phyloP scores from a whole-genome alignment of 2,797 vertebrate genomes.

The Argentina silus region DNA sequence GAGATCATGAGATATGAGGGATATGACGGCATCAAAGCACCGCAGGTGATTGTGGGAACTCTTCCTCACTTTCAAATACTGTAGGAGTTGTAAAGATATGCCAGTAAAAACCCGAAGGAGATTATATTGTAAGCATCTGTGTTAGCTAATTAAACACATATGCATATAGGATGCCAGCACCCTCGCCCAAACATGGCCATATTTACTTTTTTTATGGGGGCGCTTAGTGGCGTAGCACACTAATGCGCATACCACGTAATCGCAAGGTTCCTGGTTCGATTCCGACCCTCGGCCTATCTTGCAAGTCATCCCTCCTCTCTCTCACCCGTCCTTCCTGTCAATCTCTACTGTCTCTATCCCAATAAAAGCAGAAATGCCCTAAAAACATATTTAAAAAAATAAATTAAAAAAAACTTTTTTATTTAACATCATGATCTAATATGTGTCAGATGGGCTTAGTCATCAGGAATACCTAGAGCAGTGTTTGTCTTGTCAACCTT shows the following conservation, averaged over 20 bases:
- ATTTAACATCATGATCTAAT: slow-evolving; percentile 54
- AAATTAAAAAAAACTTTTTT: no score
- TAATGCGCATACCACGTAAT: no score
- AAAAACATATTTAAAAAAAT: no score
- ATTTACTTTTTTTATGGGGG: slow-evolving; percentile 43
- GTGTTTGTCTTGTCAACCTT: background rate
- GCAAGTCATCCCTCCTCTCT: no score
- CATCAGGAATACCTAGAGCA: background rate
- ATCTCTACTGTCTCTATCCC: no score
- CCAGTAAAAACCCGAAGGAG: slow-evolving; percentile 69
- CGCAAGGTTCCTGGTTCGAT: no score
- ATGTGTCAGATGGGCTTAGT: slow-evolving; percentile 57
- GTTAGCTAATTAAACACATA: slow-evolving; percentile 72
- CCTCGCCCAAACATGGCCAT: slow-evolving; percentile 58
- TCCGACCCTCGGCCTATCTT: no score
- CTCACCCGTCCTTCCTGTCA: no score
- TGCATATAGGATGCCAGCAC: slow-evolving; percentile 66
- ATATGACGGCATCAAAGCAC: slow-evolving; percentile 59
- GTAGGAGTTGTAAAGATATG: slow-evolving; percentile 67
- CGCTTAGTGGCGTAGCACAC: no score
- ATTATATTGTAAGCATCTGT: slow-evolving; percentile 77
- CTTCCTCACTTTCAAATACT: slow-evolving; percentile 48
- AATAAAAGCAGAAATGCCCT: no score
- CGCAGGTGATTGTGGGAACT: slow-evolving; percentile 55
- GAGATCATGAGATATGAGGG: slow-evolving; percentile 29